Evolutionary conservation across 2,797 vertebrate species (phyloP).

Genomic region (Apogon talboti): DNA sequence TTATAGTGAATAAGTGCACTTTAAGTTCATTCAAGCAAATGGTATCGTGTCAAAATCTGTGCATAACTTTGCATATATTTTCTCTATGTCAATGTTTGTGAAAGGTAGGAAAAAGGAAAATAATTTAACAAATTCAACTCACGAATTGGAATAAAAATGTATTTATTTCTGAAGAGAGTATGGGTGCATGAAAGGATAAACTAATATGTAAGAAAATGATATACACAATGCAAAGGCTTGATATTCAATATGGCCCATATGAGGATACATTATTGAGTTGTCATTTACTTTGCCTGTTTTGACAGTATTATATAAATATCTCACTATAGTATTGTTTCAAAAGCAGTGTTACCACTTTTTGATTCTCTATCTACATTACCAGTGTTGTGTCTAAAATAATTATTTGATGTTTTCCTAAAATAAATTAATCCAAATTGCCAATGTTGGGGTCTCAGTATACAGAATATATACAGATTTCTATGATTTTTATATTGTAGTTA

Average conservation of each 20-base stretch:
- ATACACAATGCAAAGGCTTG: neutral
- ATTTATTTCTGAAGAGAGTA: constrained; percentile 8
- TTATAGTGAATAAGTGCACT: neutral
- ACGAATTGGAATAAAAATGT: constrained; percentile 4
- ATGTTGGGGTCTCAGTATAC: neutral
- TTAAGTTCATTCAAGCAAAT: neutral
- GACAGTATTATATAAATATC: constrained; percentile 5
- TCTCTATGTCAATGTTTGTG: neutral
- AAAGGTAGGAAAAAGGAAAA: neutral
- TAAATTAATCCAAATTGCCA: neutral
- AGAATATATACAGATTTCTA: neutral
- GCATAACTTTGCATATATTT: neutral
- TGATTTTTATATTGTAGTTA: neutral
- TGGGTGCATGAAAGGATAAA: constrained; percentile 8
- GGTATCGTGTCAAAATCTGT: neutral
- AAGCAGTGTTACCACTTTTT: neutral
- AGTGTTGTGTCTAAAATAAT: neutral
- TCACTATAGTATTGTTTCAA: neutral
- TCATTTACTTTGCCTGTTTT: neutral
- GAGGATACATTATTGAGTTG: neutral
- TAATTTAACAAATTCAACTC: neutral
- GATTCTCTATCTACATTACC: neutral
- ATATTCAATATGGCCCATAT: neutral
- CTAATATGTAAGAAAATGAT: neutral
- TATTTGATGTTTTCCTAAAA: too few relatives aligned